phyloP scores from a whole-genome alignment of 2,113 vertebrate genomes.

The Eurystomus gularis region DNA sequence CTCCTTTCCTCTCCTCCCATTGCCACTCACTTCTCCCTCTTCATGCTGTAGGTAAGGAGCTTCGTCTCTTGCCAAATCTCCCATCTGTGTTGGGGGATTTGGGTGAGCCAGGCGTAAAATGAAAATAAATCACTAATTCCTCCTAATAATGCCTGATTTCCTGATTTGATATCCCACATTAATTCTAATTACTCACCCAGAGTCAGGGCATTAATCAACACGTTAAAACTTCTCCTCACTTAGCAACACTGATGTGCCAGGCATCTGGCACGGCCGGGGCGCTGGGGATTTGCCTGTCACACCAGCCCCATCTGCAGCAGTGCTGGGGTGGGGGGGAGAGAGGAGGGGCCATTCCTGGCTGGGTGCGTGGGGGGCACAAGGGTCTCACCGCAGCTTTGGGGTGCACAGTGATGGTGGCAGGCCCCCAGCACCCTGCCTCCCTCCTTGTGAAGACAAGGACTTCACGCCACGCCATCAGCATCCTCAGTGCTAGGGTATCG shows the following conservation, averaged over 20 bases:
- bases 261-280: neutral
- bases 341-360: neutral
- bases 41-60: conserved; percentile 3
- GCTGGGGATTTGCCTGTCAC: conserved; percentile 8
- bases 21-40: neutral
- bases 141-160: conserved; percentile 79
- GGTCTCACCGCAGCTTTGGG: rapidly evolving
- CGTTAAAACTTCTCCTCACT: conserved; percentile 50
- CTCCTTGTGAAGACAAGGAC: neutral
- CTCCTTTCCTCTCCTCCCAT: neutral
- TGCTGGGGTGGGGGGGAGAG: rapidly evolving
- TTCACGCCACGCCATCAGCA: rapidly evolving
- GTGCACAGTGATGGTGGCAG: rapidly evolving
- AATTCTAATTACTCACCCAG: conserved; percentile 78
- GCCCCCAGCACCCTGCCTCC: neutral
- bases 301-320: neutral
- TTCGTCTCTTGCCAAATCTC: conserved; percentile 59
- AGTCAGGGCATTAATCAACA: conserved; percentile 75
- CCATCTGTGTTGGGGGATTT: conserved; percentile 50
- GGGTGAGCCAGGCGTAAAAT: conserved; percentile 64
- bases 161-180: conserved; percentile 79
- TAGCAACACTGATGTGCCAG: conserved; percentile 41
- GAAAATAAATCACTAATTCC: conserved; percentile 79
- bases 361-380: rapidly evolving
- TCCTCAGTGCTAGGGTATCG: rapidly evolving